phyloP scores from a whole-genome alignment of 1,140 invertebrate species.

The Ditylenchus dipsaci region DNA sequence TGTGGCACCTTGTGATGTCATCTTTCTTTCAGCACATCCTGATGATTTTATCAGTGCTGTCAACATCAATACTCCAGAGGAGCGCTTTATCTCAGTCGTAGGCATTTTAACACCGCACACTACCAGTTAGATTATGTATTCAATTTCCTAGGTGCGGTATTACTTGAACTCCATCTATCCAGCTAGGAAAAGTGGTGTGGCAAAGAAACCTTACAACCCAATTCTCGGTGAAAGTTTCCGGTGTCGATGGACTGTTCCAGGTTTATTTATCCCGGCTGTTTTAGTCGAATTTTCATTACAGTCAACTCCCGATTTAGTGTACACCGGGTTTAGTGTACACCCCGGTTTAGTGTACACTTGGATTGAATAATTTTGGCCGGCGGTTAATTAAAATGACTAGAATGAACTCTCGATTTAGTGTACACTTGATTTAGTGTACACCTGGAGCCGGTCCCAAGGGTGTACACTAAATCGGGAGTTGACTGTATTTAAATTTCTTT shows the following conservation, averaged over 20 bases:
- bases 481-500: no score
- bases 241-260: constrained; percentile 62
- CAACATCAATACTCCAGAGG: constrained; percentile 56
- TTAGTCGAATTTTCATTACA: no score
- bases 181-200: constrained; percentile 63
- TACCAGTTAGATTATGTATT: background rate
- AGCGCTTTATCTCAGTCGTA: constrained; percentile 61
- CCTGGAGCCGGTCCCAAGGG: no score
- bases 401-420: no score
- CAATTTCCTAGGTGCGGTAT: constrained; percentile 38
- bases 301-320: no score
- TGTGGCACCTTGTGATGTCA: background rate
- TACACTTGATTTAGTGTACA: no score
- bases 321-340: no score
- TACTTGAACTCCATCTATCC: constrained; percentile 64
- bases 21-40: constrained; percentile 59
- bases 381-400: no score
- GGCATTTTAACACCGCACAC: constrained; percentile 32
- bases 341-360: no score
- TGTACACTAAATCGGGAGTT: no score
- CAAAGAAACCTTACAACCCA: constrained; percentile 66
- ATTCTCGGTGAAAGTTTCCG: constrained; percentile 65
- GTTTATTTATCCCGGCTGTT: no score
- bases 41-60: constrained; percentile 50
- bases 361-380: no score